phyloP scores from a whole-genome alignment of 2,797 vertebrate species.

The Sebastes taczanowskii region DNA sequence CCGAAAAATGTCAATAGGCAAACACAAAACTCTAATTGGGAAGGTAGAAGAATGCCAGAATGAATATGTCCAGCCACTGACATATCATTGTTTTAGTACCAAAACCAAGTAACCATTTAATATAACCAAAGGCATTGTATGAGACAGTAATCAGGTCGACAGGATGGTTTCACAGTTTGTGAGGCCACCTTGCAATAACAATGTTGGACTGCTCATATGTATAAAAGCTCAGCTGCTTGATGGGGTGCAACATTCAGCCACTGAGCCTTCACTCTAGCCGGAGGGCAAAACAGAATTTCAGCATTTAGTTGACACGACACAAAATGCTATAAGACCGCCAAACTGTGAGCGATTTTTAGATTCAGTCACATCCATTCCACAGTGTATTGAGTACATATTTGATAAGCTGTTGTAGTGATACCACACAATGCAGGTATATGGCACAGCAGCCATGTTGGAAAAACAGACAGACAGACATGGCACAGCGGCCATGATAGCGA shows the following conservation, averaged over 20 bases:
- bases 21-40: background rate
- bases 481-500: background rate
- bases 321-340: background rate
- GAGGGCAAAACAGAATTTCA: background rate
- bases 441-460: no score
- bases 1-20: constrained; percentile 1
- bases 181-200: background rate
- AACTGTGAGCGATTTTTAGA: background rate
- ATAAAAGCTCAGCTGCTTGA: background rate
- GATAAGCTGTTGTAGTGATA: background rate
- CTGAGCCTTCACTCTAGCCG: constrained; percentile 7
- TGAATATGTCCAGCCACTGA: background rate
- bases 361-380: background rate
- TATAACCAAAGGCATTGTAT: background rate
- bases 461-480: no score
- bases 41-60: background rate
- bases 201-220: background rate
- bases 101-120: background rate
- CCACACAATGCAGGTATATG: background rate
- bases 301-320: constrained; percentile 13
- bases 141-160: background rate
- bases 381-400: background rate
- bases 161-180: background rate
- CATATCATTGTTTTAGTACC: background rate
- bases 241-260: background rate